Base-by-base conservation (phyloP, 2,113 vertebrate species). In the Anguilla rostrata region DNA sequence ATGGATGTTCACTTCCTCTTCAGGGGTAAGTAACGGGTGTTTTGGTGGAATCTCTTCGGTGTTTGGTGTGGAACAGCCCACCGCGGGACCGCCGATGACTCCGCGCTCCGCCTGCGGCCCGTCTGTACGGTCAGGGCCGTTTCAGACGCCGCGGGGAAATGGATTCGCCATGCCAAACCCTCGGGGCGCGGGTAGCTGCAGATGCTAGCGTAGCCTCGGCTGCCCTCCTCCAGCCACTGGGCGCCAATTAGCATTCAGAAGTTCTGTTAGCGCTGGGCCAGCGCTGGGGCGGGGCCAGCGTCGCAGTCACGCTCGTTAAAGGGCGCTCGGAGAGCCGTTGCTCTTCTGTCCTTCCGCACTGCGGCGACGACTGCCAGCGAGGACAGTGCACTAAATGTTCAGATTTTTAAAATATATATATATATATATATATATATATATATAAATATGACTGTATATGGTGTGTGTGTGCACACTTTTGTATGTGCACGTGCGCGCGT, bases 231-330 rank as follows among this genome's bases (percentile, higher is more conserved):
- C 89, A 83, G 89, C 88, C 92, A 91, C 91, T 89, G 87, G 86
- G 87, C 86, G 83, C 90, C 75, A 92, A 94, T 95, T 95, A 94
- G 92, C 89, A 95, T 94, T 94, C 94, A 88, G 86, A 89, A 91
- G 89, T 89, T 82, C 90, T 81, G 86, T 87, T 82, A 83, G 90
- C 90, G 87, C 93, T 92, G 89, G 91, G 91, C 87, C 89, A 84
- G 90, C 88, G 63, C 90, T 93, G 92, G 92, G 91, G 85, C 92
- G 85, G 89, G 92, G 93, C 93, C 94, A 94, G 91, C 92, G 92
- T 89, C 90, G 91, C 94, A 92, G 94, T 95, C 93, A 95, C 93
- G 91, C 93, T 92, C 86, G 87, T 87, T 88, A 88, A 88, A 83
- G 84, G 84, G 78, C 83, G 53, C 66, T 79, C 26, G 63, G n/a